Evolutionary conservation across 2,113 vertebrate species (phyloP), one percentile per base, ranked within the genome.

Genomic region (Proterorhinus semilunaris): DNA sequence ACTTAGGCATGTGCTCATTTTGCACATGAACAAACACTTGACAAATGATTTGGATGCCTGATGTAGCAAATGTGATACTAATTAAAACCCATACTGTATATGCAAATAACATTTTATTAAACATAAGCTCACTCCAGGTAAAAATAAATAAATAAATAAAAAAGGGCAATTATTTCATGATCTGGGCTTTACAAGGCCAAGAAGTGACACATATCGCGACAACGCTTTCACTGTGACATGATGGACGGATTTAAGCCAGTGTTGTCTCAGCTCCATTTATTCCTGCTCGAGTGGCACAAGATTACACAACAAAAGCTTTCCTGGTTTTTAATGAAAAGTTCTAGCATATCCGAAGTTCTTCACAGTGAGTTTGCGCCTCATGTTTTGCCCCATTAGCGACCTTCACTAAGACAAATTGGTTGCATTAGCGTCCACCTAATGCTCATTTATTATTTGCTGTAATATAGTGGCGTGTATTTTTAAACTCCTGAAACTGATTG

Each of bases 401-500:
- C 78, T 82, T 91, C 89, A 88, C 67, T 83, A 91, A 92, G 91
- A 92, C 86, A 90, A 92, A 93, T 91, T 79, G 89, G 75, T 64
- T 87, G 85, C 87, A 92, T 92, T 93, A 91, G 79, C 75, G 78
- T 78, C 78, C 54, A 65, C 85, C 83, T 84, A 88, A 90, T 88
- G 76, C 85, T 91, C 80, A 92, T 91, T 91, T 89, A 88, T 93
- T 93, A 91, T 91, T 89, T 86, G 79, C 69, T 77, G 83, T 90
- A 90, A 91, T 85, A 83, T 90, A 89, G 83, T 82, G 82, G 72
- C 81, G 80, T 66, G 62, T 83, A 80, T 83, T 85, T 86, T 76
- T 73, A 65, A 66, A 80, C 71, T 65, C 75, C 66, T 86, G 78
- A 76, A 90, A 88, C 88, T 86, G 79, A 90, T 90, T 86, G 76